Evolutionary conservation across 2,113 vertebrate genomes (phyloP), one percentile per base, ranked within the genome.

Genomic region (Ceyx cyanopectus): DNA sequence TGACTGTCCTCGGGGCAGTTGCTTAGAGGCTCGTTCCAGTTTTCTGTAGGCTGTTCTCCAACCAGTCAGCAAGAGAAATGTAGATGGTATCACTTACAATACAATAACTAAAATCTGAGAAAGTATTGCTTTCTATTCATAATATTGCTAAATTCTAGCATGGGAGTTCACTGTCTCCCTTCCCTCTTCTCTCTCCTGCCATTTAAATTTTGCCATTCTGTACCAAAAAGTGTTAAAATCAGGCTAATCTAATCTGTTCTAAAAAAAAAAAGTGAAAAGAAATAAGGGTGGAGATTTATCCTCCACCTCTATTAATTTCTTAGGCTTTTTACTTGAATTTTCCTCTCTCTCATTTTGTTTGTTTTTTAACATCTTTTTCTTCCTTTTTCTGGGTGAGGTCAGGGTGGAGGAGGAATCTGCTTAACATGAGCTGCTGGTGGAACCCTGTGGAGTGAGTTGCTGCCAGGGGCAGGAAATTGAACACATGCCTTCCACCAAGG

Each of bases 401-500:
- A 40, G 16, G 24, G 68, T 4, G 4, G 69, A 87, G 85, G 66
- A 94, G 85, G 66, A 79, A 67, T 62, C 83, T 89, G 72, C 75
- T 81, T 85, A 69, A 12, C 67, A 61, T 4, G 15, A 82, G 86
- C 77, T 96, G 86, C 65, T 73, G 46, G 58, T 79, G 88, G 91
- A 96, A 81, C 92, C 96, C 95, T 60, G 51, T 58, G 54, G 95
- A 92, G 91, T 3, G 34, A 46, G 73, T 68, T 75, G 91, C 90
- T 95, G 91, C 93, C 92, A 95, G 85, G 95, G 86, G 85, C 97
- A 97, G 97, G 97, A 97, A 97, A 96, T 97, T 94, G 97, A 97
- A 96, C 96, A 97, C 94, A 40, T 96, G 92, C 93, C 93, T 96
- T 96, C 89, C 74, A 94, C 93, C 85, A 93, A 96, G 81, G 90